Conservation (phyloP, 2,888 invertebrate species). For the Aproaerema taeniolella region DNA sequence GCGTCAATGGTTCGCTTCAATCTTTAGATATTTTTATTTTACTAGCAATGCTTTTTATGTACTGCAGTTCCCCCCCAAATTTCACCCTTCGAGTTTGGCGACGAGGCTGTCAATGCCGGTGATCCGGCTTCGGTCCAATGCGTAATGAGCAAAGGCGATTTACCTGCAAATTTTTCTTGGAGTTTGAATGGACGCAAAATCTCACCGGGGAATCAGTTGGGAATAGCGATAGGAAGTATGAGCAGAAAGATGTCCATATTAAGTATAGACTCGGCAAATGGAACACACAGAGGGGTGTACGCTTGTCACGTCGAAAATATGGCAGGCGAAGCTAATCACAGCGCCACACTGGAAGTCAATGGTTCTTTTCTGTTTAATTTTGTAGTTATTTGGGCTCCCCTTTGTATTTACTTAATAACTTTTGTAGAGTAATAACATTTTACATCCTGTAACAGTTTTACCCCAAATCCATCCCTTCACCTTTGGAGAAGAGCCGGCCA, state of each 20-base stretch:
- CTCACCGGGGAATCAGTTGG: slow-evolving; percentile 70
- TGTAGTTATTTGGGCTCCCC: too few species aligned
- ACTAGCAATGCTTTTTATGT: slow-evolving; percentile 36
- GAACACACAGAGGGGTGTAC: slow-evolving; percentile 84
- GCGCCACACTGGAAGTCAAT: slow-evolving; percentile 83
- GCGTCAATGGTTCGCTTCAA: slow-evolving; percentile 77
- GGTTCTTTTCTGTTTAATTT: slow-evolving; percentile 64
- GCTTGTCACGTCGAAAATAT: slow-evolving; percentile 84
- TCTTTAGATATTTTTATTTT: slow-evolving; percentile 31
- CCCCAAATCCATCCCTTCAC: slow-evolving; percentile 87
- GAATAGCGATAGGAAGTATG: slow-evolving; percentile 79
- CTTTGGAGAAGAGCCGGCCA: slow-evolving; percentile 86
- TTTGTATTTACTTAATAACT: slow-evolving; percentile 21
- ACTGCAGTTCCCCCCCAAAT: slow-evolving; percentile 82
- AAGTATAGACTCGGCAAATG: slow-evolving; percentile 82
- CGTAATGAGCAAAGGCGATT: slow-evolving; percentile 86
- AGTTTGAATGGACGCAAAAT: slow-evolving; percentile 76
- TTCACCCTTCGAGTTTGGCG: slow-evolving; percentile 81
- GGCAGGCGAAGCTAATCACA: slow-evolving; percentile 82
- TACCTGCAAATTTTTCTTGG: slow-evolving; percentile 87
- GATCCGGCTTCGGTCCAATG: slow-evolving; percentile 86
- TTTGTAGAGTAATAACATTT: too few species aligned
- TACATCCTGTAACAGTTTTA: slow-evolving; percentile 59
- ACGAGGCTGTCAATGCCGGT: slow-evolving; percentile 84
- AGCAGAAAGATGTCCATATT: slow-evolving; percentile 81